These are phyloP conservation scores for Planococcus citri DNA, from an alignment of 1,140 invertebrate species.

Conservation along the genomic window DNA sequence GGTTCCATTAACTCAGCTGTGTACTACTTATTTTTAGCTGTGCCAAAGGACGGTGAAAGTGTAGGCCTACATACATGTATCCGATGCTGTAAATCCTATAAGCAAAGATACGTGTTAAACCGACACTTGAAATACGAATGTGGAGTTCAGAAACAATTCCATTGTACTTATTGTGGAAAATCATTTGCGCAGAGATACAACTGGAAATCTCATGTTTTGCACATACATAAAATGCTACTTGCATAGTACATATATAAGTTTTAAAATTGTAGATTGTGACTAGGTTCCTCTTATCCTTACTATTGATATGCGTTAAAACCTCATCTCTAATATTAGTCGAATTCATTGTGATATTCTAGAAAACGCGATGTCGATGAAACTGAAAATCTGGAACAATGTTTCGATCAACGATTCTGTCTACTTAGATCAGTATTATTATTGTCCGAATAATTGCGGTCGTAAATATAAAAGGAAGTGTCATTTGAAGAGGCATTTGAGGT, in stretches of 20 bases:
- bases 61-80: not conserved
- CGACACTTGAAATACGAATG: constrained; percentile 34
- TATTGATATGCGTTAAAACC: too few species aligned
- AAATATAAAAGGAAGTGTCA: constrained; percentile 38
- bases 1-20: not conserved
- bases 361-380: too few species aligned
- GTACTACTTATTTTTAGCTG: not conserved
- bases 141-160: constrained; percentile 63
- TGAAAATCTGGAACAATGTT: not conserved
- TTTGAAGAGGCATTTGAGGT: constrained; percentile 33
- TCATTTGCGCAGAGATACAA: constrained; percentile 23
- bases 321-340: too few species aligned
- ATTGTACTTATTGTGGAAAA: constrained; percentile 28
- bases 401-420: not conserved
- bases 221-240: not conserved
- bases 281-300: too few species aligned
- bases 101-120: constrained; percentile 32
- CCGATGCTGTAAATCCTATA: constrained; percentile 33
- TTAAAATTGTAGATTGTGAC: not conserved
- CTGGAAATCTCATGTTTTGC: constrained; percentile 22
- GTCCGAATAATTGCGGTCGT: constrained; percentile 27
- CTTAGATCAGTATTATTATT: not conserved
- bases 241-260: not conserved
- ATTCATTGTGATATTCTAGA: not conserved
- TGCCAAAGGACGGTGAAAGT: not conserved